Base-by-base conservation (phyloP, 2,888 invertebrate genomes). In the Cantharis rustica region DNA sequence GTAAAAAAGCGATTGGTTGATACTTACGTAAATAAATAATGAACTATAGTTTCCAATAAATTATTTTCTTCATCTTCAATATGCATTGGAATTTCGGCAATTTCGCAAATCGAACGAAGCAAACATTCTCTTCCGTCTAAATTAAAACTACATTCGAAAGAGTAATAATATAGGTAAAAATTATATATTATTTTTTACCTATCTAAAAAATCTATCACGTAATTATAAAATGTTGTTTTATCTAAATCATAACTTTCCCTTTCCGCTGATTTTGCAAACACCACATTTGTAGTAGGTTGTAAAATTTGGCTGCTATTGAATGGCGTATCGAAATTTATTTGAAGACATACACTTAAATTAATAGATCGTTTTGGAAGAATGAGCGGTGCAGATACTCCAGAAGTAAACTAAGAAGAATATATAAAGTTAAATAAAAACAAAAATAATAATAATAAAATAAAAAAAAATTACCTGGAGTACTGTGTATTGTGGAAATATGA, bases 41-140 rank as follows among this genome's bases (percentile, higher is more conserved):
- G 86, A 15, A 88, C 86, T 61, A 89, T 86, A 64, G 85, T 84
- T 77, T 89, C 89, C 61, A 90, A 79, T 16, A 89, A 82, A 68
- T 85, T 86, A 81, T 89, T 88, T 62, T 86, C 81, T 16, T 84
- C 81, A 16, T 84, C 82, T 26, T 82, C 82, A 16, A 85, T 80
- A 72, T 86, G 84, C 82, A 87, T 82, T 0, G 87, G 87, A 62
- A 82, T 81, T 75, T 87, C 86, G 0, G 85, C 82, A 47, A 86
- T 82, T 79, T 87, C 87, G 71, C 87, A 87, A 68, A 87, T 84
- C 1, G 85, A 78, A 61, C 85, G 80, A 16, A 85, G 79, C 3
- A 86, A 75, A 71, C 87, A 87, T 26, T 85, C 78, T 72, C 85
- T 82, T 0, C 87, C 87, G 31, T 85, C 79, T 31, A 86, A 77